Conservation (phyloP, 2,888 invertebrate genomes). For the Fragum whitleyi region DNA sequence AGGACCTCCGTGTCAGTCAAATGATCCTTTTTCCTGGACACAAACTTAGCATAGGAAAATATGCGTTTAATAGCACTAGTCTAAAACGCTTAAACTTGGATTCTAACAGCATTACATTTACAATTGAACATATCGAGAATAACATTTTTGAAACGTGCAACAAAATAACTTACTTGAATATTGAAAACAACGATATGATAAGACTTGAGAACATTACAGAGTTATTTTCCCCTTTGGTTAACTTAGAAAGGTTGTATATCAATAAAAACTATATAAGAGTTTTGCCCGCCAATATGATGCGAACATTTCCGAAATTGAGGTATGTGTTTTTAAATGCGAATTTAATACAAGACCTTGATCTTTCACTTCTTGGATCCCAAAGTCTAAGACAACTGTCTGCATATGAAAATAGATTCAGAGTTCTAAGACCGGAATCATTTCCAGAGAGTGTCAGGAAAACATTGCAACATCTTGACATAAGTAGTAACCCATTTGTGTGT, state of each 20-base stretch:
- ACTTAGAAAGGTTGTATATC: not conserved
- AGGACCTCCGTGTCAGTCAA: not conserved
- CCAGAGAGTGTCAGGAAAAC: not conserved
- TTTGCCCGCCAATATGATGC: not conserved
- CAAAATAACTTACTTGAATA: not conserved
- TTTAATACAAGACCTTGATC: not conserved
- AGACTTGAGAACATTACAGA: not conserved
- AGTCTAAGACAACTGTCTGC: not conserved
- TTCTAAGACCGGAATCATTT: not conserved
- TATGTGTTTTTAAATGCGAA: not conserved
- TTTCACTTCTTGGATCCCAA: not conserved
- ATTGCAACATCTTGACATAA: not conserved
- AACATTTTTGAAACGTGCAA: not conserved
- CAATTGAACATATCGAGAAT: not conserved
- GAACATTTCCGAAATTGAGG: not conserved
- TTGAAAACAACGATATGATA: not conserved
- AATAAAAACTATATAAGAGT: not conserved
- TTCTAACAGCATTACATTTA: not conserved
- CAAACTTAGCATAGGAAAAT: not conserved
- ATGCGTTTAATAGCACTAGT: not conserved
- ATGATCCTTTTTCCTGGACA: not conserved
- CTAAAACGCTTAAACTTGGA: not conserved
- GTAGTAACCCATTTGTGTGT: not conserved
- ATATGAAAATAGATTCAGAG: not conserved
- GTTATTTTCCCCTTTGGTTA: not conserved